Base-by-base conservation (phyloP, 1,140 invertebrate species). In the Eriosoma lanigerum region DNA sequence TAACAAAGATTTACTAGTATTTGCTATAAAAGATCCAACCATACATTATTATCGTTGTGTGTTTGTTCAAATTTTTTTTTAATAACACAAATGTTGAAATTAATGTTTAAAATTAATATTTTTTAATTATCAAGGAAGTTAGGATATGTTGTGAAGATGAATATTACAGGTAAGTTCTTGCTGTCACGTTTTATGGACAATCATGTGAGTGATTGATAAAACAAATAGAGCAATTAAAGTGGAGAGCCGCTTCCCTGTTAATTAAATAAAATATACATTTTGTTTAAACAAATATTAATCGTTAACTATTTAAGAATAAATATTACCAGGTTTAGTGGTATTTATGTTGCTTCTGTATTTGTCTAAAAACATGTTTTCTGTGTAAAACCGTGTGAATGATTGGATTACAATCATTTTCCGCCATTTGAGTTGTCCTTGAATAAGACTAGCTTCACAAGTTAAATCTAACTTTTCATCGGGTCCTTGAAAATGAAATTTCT, bases 401-500 rank as follows among this genome's bases (percentile, higher is more conserved):
- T 78, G 75, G 10, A 78, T 78, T 8, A 78, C 75, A 29, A 78
- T 78, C 52, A 78, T 78, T 78, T 78, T 78, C 60, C 75, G 75
- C 75, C 75, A 78, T 62, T 62, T 78, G 15, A 78, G 21, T 48
- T 78, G 75, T 17, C 44, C 52, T 78, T 78, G 75, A 26, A 78
- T 15, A 29, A 78, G 54, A n/a, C 54, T 78, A 26, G 75, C 75
- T 48, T 78, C 75, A n/a, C 75, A 78, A 46, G 24, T 62, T 60
- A 78, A 60, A 62, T 78, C 75, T 15, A 78, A 21, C 8, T 78
- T 56, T 26, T 24, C 56, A 19, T 62, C 56, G 19, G 50, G 50
- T 29, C 81, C 81, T 58, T 66, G 72, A 62, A 83, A 83, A 58
- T 83, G 81, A 15, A 73, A 38, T 50, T 83, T 83, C 19, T 83